Evolutionary conservation across 2,888 invertebrate genomes (phyloP), one percentile per base, ranked within the genome.

Genomic region (Atethmia centrago): DNA sequence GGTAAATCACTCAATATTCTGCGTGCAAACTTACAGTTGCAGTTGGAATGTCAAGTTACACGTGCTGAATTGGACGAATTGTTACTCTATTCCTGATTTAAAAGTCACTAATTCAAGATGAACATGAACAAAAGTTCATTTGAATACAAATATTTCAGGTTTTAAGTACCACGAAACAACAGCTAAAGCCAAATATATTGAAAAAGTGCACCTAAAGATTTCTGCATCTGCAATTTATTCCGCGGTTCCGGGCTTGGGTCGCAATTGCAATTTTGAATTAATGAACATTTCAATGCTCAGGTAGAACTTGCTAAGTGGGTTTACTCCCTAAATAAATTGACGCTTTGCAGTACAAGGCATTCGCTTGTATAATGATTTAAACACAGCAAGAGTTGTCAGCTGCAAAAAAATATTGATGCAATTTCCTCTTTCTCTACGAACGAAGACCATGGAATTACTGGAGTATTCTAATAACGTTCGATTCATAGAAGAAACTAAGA

Each of bases 361-460:
- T 58, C 56, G 64, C 51, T 68, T 79, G 55, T 63, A 40, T 73
- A 64, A 45, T 36, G 79, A 71, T 71, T 72, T 61, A 74, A 36
- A 72, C 42, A 25, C n/a, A n/a, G 28, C 51, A 59, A 7, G 19
- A 45, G 45, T 45, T 62, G 51, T 65, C 40, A 66, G 55, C 40
- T 47, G 56, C 61, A 62, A 40, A n/a, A 70, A 70, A 59, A 64
- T 72, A 31, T 53, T 31, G 21, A 64, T 72, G 58, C 71, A 76
- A 71, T 77, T 56, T 63, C 28, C 42, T 56, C 21, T 53, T 71
- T 59, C 9, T 55, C 40, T 63, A 58, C 16, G 12, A 69, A 58
- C 45, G 14, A 56, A 55, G 16, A 21, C 28, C 45, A 59, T 28
- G 19, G 14, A 47, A 12, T 36, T 31, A 45, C 36, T 25, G 36